Conservation (phyloP, 2,888 invertebrate species). For the Tetramorium bicarinatum region DNA sequence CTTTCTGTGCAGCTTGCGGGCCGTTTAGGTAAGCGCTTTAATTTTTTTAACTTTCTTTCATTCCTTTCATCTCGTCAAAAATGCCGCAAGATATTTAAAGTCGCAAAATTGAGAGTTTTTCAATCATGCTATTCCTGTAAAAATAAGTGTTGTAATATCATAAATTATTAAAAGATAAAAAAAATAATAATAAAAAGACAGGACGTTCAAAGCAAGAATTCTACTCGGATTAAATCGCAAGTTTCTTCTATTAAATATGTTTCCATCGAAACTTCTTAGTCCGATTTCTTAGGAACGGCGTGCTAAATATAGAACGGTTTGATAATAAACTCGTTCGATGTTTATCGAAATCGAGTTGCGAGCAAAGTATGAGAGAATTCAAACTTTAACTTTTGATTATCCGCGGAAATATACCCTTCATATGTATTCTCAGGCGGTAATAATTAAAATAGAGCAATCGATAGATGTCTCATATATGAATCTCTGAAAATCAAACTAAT, state of each 20-base stretch:
- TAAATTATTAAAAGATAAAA: not conserved
- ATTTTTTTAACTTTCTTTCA: not conserved
- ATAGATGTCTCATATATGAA: not conserved
- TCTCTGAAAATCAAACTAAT: not conserved
- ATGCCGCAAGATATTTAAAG: not conserved
- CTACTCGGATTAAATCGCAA: not conserved
- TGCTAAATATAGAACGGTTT: slow-evolving; percentile 51
- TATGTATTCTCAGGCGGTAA: not conserved
- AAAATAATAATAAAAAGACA: not conserved
- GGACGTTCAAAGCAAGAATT: not conserved
- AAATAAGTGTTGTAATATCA: not conserved
- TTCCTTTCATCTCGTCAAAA: not conserved
- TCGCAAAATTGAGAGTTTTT: not conserved
- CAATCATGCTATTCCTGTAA: not conserved
- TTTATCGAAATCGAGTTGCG: slow-evolving; percentile 36
- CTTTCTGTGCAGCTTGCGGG: slow-evolving; percentile 92
- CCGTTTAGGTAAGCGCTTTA: slow-evolving; percentile 88
- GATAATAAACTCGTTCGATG: slow-evolving; percentile 49
- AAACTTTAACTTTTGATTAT: not conserved
- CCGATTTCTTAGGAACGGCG: slow-evolving; percentile 22
- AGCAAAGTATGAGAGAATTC: not conserved
- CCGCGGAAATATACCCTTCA: slow-evolving; percentile 2
- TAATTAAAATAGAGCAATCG: not conserved
- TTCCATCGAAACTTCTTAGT: slow-evolving; percentile 26
- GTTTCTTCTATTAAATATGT: slow-evolving; percentile 6